These are phyloP conservation scores for Diachrysia chrysitis DNA, from an alignment of 2,888 invertebrate genomes.

Conservation along the genomic window DNA sequence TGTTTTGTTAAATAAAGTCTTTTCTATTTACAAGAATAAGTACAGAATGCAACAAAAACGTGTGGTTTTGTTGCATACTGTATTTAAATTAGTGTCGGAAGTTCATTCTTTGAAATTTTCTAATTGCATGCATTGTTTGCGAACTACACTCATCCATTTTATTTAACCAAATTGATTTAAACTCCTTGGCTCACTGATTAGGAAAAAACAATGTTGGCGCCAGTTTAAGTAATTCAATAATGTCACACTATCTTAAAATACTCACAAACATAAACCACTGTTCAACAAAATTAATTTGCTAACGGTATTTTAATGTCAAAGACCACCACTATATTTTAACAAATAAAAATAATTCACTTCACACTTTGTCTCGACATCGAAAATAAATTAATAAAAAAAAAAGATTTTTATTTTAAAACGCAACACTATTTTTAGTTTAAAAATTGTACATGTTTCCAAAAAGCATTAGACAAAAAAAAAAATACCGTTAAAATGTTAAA, in stretches of 20 bases:
- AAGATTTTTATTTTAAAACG: slow-evolving; percentile 31
- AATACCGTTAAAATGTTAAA: not conserved
- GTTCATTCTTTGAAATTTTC: too few relatives aligned
- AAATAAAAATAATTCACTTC: slow-evolving; percentile 34
- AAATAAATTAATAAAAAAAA: slow-evolving; percentile 17
- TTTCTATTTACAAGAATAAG: too few relatives aligned
- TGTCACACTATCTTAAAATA: slow-evolving; percentile 23
- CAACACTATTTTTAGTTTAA: slow-evolving; percentile 13
- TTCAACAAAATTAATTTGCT: slow-evolving; percentile 35
- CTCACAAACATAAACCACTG: slow-evolving; percentile 29
- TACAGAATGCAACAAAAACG: too few relatives aligned
- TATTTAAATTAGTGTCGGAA: too few relatives aligned
- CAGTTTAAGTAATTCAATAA: slow-evolving; percentile 6
- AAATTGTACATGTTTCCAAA: slow-evolving; percentile 7
- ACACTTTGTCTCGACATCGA: slow-evolving; percentile 35
- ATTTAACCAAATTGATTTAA: not conserved
- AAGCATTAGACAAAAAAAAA: not conserved
- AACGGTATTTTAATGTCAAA: slow-evolving; percentile 34
- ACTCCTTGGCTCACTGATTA: not conserved
- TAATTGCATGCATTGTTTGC: too few relatives aligned
- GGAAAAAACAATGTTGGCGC: too few relatives aligned
- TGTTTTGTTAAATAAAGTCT: too few relatives aligned
- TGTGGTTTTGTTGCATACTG: too few relatives aligned
- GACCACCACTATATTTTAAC: slow-evolving; percentile 21
- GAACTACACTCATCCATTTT: not conserved